Conservation (phyloP, 2,888 invertebrate species). For the Caenorhabditis macrosperma region DNA sequence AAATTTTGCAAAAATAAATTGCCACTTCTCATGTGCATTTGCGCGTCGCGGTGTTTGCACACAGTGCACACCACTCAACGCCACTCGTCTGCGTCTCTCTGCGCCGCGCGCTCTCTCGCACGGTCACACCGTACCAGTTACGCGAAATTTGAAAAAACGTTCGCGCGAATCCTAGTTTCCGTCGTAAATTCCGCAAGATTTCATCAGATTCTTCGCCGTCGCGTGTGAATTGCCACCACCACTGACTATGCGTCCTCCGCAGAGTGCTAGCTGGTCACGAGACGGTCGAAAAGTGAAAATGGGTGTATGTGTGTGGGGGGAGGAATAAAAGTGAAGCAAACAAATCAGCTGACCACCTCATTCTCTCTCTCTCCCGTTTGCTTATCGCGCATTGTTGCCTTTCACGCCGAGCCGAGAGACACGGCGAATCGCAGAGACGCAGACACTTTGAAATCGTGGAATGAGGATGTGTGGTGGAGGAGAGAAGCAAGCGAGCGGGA, state of each 20-base stretch:
- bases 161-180: neutral
- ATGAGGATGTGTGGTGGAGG: constrained; percentile 42
- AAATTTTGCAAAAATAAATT: neutral
- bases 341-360: constrained; percentile 57
- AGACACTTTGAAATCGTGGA: constrained; percentile 31
- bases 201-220: neutral
- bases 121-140: neutral
- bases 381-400: constrained; percentile 58
- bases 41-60: constrained; percentile 39
- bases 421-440: constrained; percentile 3
- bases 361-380: constrained; percentile 34
- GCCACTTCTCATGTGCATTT: constrained; percentile 24
- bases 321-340: constrained; percentile 46
- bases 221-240: constrained; percentile 3
- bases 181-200: neutral
- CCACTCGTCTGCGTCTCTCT: constrained; percentile 29
- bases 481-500: neutral
- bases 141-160: constrained; percentile 7
- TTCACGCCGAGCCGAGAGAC: constrained; percentile 33
- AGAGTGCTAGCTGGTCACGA: constrained; percentile 17
- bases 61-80: constrained; percentile 15
- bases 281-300: constrained; percentile 39
- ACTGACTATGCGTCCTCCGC: no score
- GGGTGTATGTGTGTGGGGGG: no score
- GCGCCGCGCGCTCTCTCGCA: neutral